Evolutionary conservation across 2,888 invertebrate genomes (phyloP).

Genomic region (Gnatocerus cornutus): DNA sequence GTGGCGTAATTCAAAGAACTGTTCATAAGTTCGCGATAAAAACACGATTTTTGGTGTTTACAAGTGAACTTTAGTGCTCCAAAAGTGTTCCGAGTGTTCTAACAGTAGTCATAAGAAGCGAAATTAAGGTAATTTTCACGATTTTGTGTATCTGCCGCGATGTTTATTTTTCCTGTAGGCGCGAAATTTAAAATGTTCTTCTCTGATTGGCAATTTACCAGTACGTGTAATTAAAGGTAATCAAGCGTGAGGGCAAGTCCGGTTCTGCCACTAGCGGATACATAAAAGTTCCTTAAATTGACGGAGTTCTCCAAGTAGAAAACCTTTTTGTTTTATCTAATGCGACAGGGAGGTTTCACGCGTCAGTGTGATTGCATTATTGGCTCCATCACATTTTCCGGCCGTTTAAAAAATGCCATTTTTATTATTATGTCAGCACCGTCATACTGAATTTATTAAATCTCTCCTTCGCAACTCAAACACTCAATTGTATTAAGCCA

Average conservation of each 20-base stretch:
- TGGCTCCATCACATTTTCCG: constrained; percentile 3
- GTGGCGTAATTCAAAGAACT: too few relatives aligned
- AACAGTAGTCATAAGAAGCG: too few relatives aligned
- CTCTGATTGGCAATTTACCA: too few relatives aligned
- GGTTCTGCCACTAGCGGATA: background rate
- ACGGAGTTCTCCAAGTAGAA: background rate
- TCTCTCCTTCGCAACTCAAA: constrained; percentile 3
- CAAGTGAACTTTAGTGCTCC: too few relatives aligned
- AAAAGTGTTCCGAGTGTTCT: too few relatives aligned
- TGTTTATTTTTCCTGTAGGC: too few relatives aligned
- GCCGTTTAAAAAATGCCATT: constrained; percentile 15
- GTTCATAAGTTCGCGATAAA: too few relatives aligned
- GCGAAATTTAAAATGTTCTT: too few relatives aligned
- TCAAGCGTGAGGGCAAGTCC: background rate
- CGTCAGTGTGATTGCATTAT: constrained; percentile 17
- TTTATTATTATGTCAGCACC: constrained; percentile 6
- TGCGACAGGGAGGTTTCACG: constrained; percentile 27
- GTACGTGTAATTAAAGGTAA: too few relatives aligned
- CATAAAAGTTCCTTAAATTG: constrained; percentile 5
- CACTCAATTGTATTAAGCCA: constrained; percentile 21
- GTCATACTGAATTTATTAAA: constrained; percentile 23
- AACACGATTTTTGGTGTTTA: too few relatives aligned
- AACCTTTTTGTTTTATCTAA: constrained; percentile 15
- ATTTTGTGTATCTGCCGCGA: too few relatives aligned
- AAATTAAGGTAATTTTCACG: too few relatives aligned